Base-by-base conservation (phyloP, 2,888 invertebrate species). In the Thereva nobilitata region DNA sequence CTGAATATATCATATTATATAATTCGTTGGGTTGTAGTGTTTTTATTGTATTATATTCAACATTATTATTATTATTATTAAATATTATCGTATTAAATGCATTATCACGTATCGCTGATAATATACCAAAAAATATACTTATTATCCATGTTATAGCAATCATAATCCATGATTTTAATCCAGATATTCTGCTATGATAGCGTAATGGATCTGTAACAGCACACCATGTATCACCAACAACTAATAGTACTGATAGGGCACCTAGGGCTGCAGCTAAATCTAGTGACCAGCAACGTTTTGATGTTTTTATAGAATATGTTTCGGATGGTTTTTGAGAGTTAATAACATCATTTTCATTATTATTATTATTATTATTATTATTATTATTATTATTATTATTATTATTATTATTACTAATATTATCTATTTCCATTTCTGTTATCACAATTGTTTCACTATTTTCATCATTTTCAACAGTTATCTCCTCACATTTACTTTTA, bases 161-260 rank as follows among this genome's bases (percentile, higher is more conserved):
- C 64, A 82, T 74, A 23, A 80, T 72, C 77, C 80, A 82, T 0
- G 82, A 79, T 52, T 80, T 80, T 1, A 80, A 73, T 23, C 78
- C 79, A 50, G 82, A 82, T 61, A 83, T 82, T 56, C 80, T 78
- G 71, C 83, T 83, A 73, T 84, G 84, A 75, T 86, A 86, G 55
- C 85, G 84, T 67, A 86, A 76, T 0, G 86, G 86, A 71, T 84
- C 84, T 12, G 85, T 84, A 9, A 86, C 84, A 4, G 86, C 86
- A 72, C 83, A 85, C 80, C 86, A 86, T 56, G 86, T 83, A 74
- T 86, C 86, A 12, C 85, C 80, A 3, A 81, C 81, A 1, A 81
- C 79, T 5, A 81, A 72, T 0, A 81, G 74, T 35, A 81, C 80
- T 0, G 80, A 79, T 61, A 81, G 72, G 0, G 80, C 78, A 38